Conservation (phyloP, 2,797 vertebrate species). For the Arnoldichthys spilopterus region DNA sequence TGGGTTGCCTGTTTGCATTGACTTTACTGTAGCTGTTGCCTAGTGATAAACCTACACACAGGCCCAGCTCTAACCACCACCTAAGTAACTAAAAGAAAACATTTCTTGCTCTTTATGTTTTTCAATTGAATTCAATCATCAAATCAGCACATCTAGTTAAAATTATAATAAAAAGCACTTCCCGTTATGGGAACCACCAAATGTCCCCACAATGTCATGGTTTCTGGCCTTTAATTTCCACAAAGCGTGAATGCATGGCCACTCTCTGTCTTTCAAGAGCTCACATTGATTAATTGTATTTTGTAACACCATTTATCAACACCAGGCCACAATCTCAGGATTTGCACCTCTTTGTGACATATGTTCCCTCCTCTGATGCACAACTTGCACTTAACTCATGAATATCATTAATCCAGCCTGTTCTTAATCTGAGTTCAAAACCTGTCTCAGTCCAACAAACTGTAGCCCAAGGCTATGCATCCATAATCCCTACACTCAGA, state of each 20-base stretch:
- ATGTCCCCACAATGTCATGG: neutral
- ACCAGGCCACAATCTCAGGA: constrained; percentile 32
- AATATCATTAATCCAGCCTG: constrained; percentile 56
- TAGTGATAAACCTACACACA: too few species aligned
- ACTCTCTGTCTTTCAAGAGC: constrained; percentile 21
- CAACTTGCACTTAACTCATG: constrained; percentile 52
- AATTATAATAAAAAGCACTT: neutral
- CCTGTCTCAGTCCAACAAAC: constrained; percentile 66
- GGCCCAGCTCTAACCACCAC: too few species aligned
- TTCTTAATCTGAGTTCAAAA: constrained; percentile 78
- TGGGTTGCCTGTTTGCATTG: neutral
- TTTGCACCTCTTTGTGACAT: constrained; percentile 24
- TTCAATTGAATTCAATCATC: too few species aligned
- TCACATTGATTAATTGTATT: constrained; percentile 31
- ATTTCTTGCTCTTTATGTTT: neutral
- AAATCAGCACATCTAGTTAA: neutral
- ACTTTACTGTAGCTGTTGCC: neutral
- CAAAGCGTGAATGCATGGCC: neutral
- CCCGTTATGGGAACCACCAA: neutral
- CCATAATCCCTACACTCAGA: constrained; percentile 74
- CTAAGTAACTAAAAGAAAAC: neutral
- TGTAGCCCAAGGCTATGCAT: constrained; percentile 71
- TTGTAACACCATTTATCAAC: constrained; percentile 35
- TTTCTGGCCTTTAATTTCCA: neutral
- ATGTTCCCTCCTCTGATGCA: constrained; percentile 14